Conservation (phyloP, 1,140 invertebrate genomes). For the Zaprionus inermis region DNA sequence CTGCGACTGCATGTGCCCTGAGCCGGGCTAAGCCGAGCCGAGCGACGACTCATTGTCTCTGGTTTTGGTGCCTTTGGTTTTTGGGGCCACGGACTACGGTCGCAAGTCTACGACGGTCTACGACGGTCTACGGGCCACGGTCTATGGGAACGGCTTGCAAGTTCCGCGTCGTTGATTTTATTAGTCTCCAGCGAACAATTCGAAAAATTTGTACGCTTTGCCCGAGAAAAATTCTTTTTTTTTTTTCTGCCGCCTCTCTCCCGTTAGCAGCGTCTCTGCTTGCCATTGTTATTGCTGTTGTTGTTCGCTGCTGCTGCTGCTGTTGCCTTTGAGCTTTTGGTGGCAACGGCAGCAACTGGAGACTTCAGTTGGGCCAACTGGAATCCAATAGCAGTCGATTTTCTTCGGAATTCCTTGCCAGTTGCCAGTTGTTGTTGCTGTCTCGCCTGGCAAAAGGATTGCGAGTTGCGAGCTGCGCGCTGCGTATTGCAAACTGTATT, state of each 20-base stretch:
- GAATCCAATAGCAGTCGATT: constrained; percentile 81
- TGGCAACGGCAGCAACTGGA: constrained; percentile 34
- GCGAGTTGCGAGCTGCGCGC: constrained; percentile 29
- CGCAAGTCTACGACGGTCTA: constrained; percentile 2
- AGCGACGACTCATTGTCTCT: constrained; percentile 75
- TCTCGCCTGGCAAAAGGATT: constrained; percentile 67
- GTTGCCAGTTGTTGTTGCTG: constrained; percentile 31
- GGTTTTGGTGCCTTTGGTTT: constrained; percentile 19
- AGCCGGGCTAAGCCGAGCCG: constrained; percentile 34
- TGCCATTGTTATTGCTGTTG: constrained; percentile 38
- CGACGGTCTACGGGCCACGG: constrained; percentile 37
- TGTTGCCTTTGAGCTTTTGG: constrained; percentile 53
- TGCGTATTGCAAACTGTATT: constrained; percentile 21
- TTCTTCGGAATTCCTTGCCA: constrained; percentile 72
- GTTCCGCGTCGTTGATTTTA: constrained; percentile 84
- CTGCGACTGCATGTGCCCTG: constrained; percentile 22
- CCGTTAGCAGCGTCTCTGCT: constrained; percentile 23
- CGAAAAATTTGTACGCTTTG: constrained; percentile 80
- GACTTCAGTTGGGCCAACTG: constrained; percentile 37
- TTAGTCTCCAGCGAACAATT: constrained; percentile 84
- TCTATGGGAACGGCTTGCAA: constrained; percentile 81
- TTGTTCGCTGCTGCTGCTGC: constrained; percentile 52
- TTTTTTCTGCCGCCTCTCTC: constrained; percentile 19
- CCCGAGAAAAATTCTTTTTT: constrained; percentile 66
- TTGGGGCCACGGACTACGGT: constrained; percentile 4